A percentile compares a stretch with the other conserved stretches of the same genome.
These are phyloP conservation scores for Pampus argenteus DNA, from an alignment of 2,797 vertebrate genomes.

Conservation along the genomic window DNA sequence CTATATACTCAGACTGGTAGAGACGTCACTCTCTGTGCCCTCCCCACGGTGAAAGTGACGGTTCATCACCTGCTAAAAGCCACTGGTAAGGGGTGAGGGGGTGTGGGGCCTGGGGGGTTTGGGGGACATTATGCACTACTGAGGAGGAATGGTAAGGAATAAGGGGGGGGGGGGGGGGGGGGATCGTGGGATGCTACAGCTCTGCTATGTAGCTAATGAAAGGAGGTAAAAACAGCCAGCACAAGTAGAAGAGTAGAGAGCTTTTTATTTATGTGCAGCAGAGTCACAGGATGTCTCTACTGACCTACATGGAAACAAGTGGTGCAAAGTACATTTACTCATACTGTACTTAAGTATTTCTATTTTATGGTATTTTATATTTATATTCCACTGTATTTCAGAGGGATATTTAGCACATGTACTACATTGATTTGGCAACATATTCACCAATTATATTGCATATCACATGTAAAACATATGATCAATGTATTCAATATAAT, in stretches of 20 bases:
- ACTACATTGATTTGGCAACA: not conserved
- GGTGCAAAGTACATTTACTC: not conserved
- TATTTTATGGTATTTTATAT: not conserved
- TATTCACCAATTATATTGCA: not conserved
- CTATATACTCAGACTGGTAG: constrained; percentile 73
- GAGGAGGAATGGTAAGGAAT: constrained; percentile 40
- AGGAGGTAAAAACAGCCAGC: constrained; percentile 26
- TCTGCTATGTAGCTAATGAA: constrained; percentile 32
- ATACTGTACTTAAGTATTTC: not conserved
- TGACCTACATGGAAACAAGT: not conserved
- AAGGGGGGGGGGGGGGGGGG: constrained; percentile 51
- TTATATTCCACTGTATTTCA: not conserved
- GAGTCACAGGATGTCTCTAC: not conserved
- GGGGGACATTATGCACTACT: constrained; percentile 66
- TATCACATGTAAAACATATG: not conserved
- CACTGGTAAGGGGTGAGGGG: constrained; percentile 59
- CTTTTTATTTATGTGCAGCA: constrained; percentile 6
- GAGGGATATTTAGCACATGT: not conserved
- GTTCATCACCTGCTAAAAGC: constrained; percentile 77
- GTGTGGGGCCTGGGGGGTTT: not conserved
- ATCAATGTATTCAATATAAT: not conserved
- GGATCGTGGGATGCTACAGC: constrained; percentile 26
- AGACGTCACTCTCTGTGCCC: constrained; percentile 53
- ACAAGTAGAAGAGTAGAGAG: not conserved
- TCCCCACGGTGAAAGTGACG: constrained; percentile 66